Conservation (phyloP, 2,888 invertebrate genomes). For the Neelides folsomi region DNA sequence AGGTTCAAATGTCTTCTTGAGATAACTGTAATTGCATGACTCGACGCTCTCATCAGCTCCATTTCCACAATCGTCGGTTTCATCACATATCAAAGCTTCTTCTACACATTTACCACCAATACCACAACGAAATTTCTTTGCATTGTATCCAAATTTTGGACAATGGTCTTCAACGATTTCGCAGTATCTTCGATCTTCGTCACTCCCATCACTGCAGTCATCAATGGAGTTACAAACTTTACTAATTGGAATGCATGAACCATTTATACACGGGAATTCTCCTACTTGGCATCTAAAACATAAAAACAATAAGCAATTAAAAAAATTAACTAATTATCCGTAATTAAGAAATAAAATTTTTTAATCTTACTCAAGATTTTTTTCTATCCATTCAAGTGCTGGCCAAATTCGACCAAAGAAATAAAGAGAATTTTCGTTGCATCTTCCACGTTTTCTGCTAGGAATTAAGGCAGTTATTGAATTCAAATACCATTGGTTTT, state of each 20-base stretch:
- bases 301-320: too few relatives aligned
- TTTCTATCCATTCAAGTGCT: slow-evolving; percentile 3
- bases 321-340: too few relatives aligned
- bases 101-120: too few relatives aligned
- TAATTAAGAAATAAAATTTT: neutral
- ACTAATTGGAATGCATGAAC: neutral
- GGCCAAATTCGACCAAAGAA: neutral
- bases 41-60: too few relatives aligned
- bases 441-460: neutral
- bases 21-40: too few relatives aligned
- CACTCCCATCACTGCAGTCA: slow-evolving; percentile 3
- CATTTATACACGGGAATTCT: neutral
- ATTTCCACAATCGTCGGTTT: too few relatives aligned
- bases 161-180: neutral
- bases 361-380: slow-evolving; percentile 3
- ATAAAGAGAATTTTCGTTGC: neutral
- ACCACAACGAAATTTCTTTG: too few relatives aligned
- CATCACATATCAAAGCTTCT: too few relatives aligned
- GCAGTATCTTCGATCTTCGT: slow-evolving; percentile 1
- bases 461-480: slow-evolving; percentile 4
- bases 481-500: slow-evolving; percentile 1
- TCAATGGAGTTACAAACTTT: neutral
- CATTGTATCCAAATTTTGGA: too few relatives aligned
- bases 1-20: too few relatives aligned
- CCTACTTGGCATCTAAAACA: too few relatives aligned